These are phyloP conservation scores for Eupeodes corollae DNA, from an alignment of 1,140 invertebrate species.

Conservation along the genomic window DNA sequence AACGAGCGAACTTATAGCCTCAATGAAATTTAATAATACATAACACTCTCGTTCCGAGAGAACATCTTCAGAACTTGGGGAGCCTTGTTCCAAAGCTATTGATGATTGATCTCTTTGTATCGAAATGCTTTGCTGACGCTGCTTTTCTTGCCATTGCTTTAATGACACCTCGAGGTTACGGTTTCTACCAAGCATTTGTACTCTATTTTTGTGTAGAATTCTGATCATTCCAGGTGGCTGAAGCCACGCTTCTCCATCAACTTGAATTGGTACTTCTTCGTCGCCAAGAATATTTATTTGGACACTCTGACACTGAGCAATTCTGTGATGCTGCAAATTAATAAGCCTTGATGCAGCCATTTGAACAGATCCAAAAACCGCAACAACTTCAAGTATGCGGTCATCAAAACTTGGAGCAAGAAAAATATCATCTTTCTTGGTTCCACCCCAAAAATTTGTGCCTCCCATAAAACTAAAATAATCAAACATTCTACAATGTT, in stretches of 20 bases:
- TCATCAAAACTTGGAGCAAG: slow-evolving; percentile 85
- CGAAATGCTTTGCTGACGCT: slow-evolving; percentile 48
- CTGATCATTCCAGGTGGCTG: slow-evolving; percentile 91
- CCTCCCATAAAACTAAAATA: slow-evolving; percentile 86
- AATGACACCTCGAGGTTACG: slow-evolving; percentile 79
- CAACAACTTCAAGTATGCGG: slow-evolving; percentile 86
- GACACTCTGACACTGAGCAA: slow-evolving; percentile 89
- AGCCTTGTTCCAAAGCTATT: slow-evolving; percentile 30
- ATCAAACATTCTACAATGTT: background rate
- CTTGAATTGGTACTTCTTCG: slow-evolving; percentile 81
- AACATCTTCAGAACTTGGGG: slow-evolving; percentile 37
- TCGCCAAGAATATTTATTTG: slow-evolving; percentile 90
- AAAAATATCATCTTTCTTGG: slow-evolving; percentile 79
- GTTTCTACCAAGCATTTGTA: slow-evolving; percentile 89
- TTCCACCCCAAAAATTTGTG: slow-evolving; percentile 96
- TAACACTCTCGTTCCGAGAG: slow-evolving; percentile 51
- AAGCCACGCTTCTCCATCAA: slow-evolving; percentile 97
- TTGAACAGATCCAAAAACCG: slow-evolving; percentile 92
- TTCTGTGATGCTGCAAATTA: slow-evolving; percentile 91
- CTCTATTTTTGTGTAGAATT: slow-evolving; percentile 92
- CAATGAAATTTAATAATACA: slow-evolving; percentile 66
- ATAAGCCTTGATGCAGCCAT: slow-evolving; percentile 92
- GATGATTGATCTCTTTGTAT: slow-evolving; percentile 34
- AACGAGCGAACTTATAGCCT: slow-evolving; percentile 65
- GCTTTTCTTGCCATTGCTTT: slow-evolving; percentile 89